phyloP scores from a whole-genome alignment of 2,113 vertebrate species.

The Cichladusa arquata region DNA sequence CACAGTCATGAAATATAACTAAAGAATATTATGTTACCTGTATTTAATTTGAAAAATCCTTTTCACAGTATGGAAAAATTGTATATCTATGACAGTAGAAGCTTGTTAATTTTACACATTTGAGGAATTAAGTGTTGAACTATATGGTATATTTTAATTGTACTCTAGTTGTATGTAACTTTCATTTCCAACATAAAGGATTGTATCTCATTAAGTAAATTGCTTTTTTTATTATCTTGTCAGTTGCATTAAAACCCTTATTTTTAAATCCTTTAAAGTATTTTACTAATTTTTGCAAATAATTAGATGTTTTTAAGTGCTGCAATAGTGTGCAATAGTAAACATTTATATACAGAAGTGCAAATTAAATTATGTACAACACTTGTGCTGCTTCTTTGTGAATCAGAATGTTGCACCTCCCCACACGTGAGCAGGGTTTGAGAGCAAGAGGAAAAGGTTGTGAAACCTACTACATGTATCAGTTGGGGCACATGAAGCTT shows the following conservation, averaged over 20 bases:
- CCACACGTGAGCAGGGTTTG: neutral
- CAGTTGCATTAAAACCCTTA: constrained; percentile 75
- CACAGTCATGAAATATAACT: constrained; percentile 63
- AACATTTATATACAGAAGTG: constrained; percentile 72
- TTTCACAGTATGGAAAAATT: constrained; percentile 68
- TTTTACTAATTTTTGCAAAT: constrained; percentile 74
- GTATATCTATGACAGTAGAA: constrained; percentile 75
- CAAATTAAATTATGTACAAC: constrained; percentile 74
- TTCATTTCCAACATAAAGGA: constrained; percentile 72
- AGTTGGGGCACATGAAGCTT: neutral
- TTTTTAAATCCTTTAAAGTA: constrained; percentile 74
- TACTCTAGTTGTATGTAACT: constrained; percentile 73
- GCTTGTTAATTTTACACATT: constrained; percentile 74
- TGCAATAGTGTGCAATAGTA: constrained; percentile 72
- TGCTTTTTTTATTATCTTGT: constrained; percentile 75
- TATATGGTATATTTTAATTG: constrained; percentile 75
- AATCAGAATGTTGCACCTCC: constrained; percentile 39
- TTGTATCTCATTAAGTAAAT: constrained; percentile 74
- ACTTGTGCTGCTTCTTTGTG: constrained; percentile 66
- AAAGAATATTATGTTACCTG: constrained; percentile 67
- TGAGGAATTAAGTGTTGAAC: constrained; percentile 74
- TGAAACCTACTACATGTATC: neutral
- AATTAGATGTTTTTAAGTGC: constrained; percentile 71
- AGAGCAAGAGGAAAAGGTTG: neutral
- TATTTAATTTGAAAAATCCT: constrained; percentile 70